Evolutionary conservation across 2,888 invertebrate genomes (phyloP), one percentile per base, ranked within the genome.

Genomic region (Amblyjoppa proteus): DNA sequence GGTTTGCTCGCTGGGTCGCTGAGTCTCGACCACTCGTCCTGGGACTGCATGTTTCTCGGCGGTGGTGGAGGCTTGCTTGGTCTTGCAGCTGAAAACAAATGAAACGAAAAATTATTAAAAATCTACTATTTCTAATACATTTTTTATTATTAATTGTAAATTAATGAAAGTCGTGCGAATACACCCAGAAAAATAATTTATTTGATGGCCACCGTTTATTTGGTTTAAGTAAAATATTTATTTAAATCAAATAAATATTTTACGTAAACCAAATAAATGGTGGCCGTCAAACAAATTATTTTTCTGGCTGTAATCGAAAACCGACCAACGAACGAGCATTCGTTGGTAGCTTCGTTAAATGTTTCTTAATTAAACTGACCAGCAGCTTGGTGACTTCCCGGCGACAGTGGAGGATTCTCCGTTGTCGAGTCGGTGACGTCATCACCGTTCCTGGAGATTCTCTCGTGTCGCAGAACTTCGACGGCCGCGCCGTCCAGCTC

Each of bases 401-500:
- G 74, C 73, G 88, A 83, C 53, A 89, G 80, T 68, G 90, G 89
- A 16, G 79, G n/a, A 49, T 83, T 80, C 9, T 91, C 92, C 45
- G 69, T 80, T 76, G 89, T 92, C 56, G 91, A 90, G 79, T 94
- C 93, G 0, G 89, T 90, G 58, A 91, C 89, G 68, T 95, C 95
- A 16, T 93, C 93, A 75, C 94, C 93, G 70, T 81, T 88, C 61
- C 92, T 93, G 56, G 31, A 94, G 93, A 66, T 94, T 77, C 91
- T 90, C n/a, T 93, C 93, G 71, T 90, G 94, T 92, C 96, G 96
- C 86, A 97, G 96, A 53, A 98, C 97, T 92, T 98, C 97, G 1
- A 97, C 97, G 85, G 95, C 97, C 11, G 97, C 96, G 45, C 97
- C 97, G 93, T 97, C 97, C 84, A 98, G 95, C 91, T 98, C 98